phyloP scores from a whole-genome alignment of 2,797 vertebrate species.

The Fistularia commersonii region DNA sequence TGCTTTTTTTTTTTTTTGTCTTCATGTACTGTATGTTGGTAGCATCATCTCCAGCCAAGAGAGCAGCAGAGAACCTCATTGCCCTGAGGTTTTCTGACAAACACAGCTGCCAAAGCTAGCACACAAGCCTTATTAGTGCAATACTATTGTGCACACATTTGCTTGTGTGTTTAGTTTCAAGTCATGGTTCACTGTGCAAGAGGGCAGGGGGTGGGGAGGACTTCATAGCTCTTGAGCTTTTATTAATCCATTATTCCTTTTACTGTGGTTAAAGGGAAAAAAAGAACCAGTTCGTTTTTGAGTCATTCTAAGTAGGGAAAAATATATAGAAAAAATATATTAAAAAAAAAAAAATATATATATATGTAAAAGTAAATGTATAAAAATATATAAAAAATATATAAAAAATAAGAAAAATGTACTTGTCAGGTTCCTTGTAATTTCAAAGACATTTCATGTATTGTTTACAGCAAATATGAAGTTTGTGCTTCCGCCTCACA shows the following conservation, averaged over 20 bases:
- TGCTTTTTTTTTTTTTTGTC: slow-evolving; percentile 1
- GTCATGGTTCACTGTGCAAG: slow-evolving; percentile 7
- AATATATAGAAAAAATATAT: no score
- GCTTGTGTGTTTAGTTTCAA: slow-evolving; percentile 34
- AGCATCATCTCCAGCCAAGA: slow-evolving; percentile 18
- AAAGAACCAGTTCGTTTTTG: no score
- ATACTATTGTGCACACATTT: slow-evolving; percentile 12
- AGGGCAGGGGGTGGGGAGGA: slow-evolving; percentile 21
- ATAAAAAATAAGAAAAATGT: no score
- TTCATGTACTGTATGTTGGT: slow-evolving; percentile 9
- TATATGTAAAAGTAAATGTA: no score
- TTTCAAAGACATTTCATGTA: no score
- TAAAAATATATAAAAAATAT: no score
- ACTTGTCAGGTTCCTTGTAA: no score
- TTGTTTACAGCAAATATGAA: no score
- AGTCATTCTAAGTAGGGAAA: no score
- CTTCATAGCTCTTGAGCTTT: slow-evolving; percentile 30
- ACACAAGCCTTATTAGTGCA: slow-evolving; percentile 38
- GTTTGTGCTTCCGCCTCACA: no score
- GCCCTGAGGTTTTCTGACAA: slow-evolving; percentile 41
- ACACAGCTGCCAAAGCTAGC: slow-evolving; percentile 60
- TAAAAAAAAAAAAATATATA: no score
- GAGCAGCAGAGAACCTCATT: slow-evolving; percentile 32
- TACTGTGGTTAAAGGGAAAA: slow-evolving; percentile 3
- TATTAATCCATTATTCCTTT: slow-evolving; percentile 34